Percentiles rank a stretch among this genome's conserved stretches.
Evolutionary conservation across 92 coral and sea anemone genomes (phyloP).

Genomic region (Zoanthus sociatus): DNA sequence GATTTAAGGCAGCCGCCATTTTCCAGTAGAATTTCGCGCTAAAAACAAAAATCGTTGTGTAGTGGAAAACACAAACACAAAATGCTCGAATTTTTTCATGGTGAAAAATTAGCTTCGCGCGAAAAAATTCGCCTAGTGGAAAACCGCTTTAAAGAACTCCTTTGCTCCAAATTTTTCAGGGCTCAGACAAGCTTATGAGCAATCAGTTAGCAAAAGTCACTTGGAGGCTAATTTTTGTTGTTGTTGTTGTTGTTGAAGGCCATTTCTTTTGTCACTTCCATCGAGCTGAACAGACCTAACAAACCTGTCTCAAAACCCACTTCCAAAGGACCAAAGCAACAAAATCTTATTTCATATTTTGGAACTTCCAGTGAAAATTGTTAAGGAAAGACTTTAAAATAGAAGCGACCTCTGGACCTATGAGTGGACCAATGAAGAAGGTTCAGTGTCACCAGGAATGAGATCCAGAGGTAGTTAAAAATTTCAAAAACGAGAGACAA

Average conservation of each 20-base stretch:
- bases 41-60: too few relatives aligned
- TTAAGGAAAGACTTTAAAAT: conserved; percentile 42
- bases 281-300: background rate
- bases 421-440: background rate
- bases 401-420: conserved; percentile 53
- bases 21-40: too few relatives aligned
- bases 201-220: conserved; percentile 22
- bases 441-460: conserved; percentile 44
- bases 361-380: background rate
- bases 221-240: too few relatives aligned
- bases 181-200: background rate
- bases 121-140: too few relatives aligned
- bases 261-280: conserved; percentile 16
- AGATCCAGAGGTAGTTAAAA: conserved; percentile 64
- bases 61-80: too few relatives aligned
- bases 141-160: background rate
- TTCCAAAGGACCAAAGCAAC: conserved; percentile 19
- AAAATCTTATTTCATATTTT: conserved; percentile 8
- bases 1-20: too few relatives aligned
- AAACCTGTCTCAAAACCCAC: background rate
- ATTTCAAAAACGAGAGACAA: conserved; percentile 49
- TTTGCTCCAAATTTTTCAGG: conserved; percentile 6
- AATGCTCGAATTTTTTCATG: too few relatives aligned
- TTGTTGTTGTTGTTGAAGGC: too few relatives aligned
- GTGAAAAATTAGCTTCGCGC: too few relatives aligned